These are phyloP conservation scores for Oligia strigilis DNA, from an alignment of 2,888 invertebrate species.

Conservation along the genomic window DNA sequence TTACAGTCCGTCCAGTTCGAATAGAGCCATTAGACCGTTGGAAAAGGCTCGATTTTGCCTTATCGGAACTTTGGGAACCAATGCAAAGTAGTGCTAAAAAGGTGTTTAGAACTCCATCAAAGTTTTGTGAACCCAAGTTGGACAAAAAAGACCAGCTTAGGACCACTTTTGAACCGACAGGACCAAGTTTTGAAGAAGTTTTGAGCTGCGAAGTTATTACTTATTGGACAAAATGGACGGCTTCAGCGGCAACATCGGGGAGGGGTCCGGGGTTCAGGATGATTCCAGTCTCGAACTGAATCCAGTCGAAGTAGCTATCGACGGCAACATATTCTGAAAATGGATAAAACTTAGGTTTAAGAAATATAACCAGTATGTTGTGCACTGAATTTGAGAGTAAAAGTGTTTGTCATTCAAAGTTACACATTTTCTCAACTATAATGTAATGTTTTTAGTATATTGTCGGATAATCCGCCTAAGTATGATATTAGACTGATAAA, in stretches of 20 bases:
- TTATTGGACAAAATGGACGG: slow-evolving; percentile 61
- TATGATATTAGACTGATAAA: neutral
- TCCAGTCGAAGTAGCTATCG: slow-evolving; percentile 70
- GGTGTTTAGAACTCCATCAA: neutral
- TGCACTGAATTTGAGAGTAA: neutral
- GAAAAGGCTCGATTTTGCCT: neutral
- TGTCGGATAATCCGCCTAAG: neutral
- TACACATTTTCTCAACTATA: neutral
- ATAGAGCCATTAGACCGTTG: slow-evolving; percentile 17
- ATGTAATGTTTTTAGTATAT: neutral
- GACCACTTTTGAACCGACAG: neutral
- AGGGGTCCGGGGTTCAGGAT: slow-evolving; percentile 8
- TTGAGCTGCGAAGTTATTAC: slow-evolving; percentile 29
- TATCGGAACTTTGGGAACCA: neutral
- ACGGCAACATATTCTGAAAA: slow-evolving; percentile 68
- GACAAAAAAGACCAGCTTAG: too few relatives aligned
- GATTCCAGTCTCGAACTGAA: slow-evolving; percentile 64
- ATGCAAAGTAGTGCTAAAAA: neutral
- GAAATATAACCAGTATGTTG: neutral
- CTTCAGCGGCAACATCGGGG: slow-evolving; percentile 24
- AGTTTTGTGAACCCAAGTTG: neutral
- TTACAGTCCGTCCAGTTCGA: neutral
- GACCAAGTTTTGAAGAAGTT: neutral
- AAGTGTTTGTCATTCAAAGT: neutral
- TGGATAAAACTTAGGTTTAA: neutral